Evolutionary conservation across 2,797 vertebrate genomes (phyloP).

Genomic region (Jordanella pulchra): DNA sequence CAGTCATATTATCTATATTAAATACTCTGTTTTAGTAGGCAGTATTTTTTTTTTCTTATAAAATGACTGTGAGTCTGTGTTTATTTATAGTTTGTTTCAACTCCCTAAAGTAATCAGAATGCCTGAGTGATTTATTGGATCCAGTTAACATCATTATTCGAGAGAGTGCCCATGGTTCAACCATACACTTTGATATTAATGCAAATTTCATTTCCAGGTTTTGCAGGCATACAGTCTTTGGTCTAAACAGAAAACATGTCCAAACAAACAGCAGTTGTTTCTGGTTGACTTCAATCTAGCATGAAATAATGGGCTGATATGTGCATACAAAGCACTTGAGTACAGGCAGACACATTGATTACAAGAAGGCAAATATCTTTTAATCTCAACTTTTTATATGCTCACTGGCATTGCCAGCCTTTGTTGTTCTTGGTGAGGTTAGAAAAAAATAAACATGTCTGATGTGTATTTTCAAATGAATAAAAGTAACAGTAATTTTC

Average conservation of each 20-base stretch:
- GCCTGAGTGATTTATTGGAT: conserved; percentile 25
- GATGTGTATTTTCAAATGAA: conserved; percentile 8
- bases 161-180: conserved; percentile 26
- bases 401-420: conserved; percentile 8
- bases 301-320: conserved; percentile 14
- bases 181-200: conserved; percentile 20
- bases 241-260: conserved; percentile 41
- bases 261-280: conserved; percentile 35
- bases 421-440: conserved; percentile 15
- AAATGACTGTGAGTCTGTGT: neutral
- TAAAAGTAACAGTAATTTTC: conserved; percentile 3
- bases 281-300: conserved; percentile 26
- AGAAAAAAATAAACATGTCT: conserved; percentile 1
- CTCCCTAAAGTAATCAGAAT: conserved; percentile 8
- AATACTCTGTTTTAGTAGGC: neutral
- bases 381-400: neutral
- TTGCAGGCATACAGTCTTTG: conserved; percentile 31
- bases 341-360: conserved; percentile 7
- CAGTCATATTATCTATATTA: neutral
- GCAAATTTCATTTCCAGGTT: conserved; percentile 19
- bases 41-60: neutral
- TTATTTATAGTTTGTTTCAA: conserved; percentile 5
- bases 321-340: conserved; percentile 21
- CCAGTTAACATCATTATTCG: conserved; percentile 40
- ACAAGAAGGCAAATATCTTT: conserved; percentile 1